Conservation (phyloP, 2,797 vertebrate species). For the Trachurus trachurus region DNA sequence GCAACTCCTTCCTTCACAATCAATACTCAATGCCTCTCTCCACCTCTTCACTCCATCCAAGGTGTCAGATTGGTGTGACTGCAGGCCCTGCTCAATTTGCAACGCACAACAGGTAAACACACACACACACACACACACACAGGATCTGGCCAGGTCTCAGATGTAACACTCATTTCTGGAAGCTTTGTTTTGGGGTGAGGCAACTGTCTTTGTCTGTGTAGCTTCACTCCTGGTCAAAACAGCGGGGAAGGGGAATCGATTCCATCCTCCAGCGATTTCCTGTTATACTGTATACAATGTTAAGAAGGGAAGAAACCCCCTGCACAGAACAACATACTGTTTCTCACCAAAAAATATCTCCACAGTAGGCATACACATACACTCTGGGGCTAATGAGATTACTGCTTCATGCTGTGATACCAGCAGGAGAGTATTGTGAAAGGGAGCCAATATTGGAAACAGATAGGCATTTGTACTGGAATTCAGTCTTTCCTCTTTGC, state of each 20-base stretch:
- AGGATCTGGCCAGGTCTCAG: slow-evolving; percentile 26
- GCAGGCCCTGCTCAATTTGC: slow-evolving; percentile 27
- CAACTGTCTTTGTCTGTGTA: slow-evolving; percentile 40
- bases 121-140: slow-evolving; percentile 24
- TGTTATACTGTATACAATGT: slow-evolving; percentile 63
- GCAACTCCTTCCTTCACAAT: slow-evolving; percentile 46
- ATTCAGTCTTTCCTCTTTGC: slow-evolving; percentile 49
- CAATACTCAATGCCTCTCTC: slow-evolving; percentile 52
- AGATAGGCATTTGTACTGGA: slow-evolving; percentile 61
- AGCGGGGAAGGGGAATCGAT: slow-evolving; percentile 68
- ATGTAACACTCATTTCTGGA: slow-evolving; percentile 47
- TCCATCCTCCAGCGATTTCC: slow-evolving; percentile 66
- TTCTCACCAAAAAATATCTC: slow-evolving; percentile 55
- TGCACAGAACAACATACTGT: slow-evolving; percentile 59
- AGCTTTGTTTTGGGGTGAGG: slow-evolving; percentile 54
- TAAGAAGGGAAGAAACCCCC: slow-evolving; percentile 46
- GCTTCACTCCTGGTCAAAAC: slow-evolving; percentile 44
- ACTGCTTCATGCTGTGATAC: slow-evolving; percentile 61
- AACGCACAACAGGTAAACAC: slow-evolving; percentile 56
- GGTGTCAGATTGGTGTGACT: slow-evolving; percentile 64
- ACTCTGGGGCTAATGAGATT: slow-evolving; percentile 71
- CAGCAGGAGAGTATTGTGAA: slow-evolving; percentile 60
- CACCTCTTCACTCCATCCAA: slow-evolving; percentile 32
- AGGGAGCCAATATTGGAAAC: slow-evolving; percentile 64
- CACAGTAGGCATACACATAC: slow-evolving; percentile 47